Percentiles rank a stretch among this genome's conserved stretches.
These are phyloP conservation scores for Eurypyga helias DNA, from an alignment of 2,113 vertebrate genomes.

Conservation along the genomic window DNA sequence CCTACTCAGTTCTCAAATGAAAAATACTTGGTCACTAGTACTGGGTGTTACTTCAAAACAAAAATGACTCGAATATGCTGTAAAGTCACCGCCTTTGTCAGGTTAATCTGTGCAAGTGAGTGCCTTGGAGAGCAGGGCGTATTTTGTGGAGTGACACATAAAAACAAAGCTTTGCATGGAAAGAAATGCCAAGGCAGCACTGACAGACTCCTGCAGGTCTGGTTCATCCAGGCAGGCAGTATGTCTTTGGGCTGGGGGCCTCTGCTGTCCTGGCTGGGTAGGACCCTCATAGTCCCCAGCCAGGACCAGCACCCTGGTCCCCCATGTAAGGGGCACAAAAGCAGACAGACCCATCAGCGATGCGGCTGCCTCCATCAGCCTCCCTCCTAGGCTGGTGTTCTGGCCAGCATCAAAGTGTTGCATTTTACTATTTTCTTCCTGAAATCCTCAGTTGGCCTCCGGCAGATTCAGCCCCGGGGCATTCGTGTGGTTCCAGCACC, in stretches of 20 bases:
- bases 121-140: background rate
- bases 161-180: background rate
- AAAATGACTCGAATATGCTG: background rate
- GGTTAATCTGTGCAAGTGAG: background rate
- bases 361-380: background rate
- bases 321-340: background rate
- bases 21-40: background rate
- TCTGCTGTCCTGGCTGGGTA: fast-evolving
- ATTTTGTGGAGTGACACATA: background rate
- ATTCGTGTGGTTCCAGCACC: fast-evolving
- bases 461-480: too few relatives aligned
- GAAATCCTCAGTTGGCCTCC: fast-evolving
- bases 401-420: fast-evolving
- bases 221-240: background rate
- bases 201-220: background rate
- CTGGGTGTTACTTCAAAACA: background rate
- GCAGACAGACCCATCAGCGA: background rate
- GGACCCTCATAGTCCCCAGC: fast-evolving
- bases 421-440: background rate
- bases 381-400: background rate
- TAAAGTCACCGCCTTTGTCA: background rate
- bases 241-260: fast-evolving
- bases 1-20: background rate
- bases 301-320: background rate
- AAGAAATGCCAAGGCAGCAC: fast-evolving